These are phyloP conservation scores for Tromatobia lineatoria DNA, from an alignment of 2,888 invertebrate species.

Conservation along the genomic window DNA sequence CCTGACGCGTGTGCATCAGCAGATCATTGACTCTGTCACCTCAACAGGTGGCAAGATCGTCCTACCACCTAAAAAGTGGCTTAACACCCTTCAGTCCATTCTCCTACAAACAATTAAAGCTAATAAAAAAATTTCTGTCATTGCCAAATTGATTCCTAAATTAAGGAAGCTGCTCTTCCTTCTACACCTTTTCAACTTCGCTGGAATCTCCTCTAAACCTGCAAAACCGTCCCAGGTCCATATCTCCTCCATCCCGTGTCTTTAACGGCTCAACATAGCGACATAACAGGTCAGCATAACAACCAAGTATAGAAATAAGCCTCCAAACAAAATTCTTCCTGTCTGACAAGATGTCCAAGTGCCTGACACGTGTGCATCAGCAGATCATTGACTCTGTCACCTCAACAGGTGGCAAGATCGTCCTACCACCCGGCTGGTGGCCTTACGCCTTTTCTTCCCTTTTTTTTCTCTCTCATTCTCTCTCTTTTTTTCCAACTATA, in stretches of 20 bases:
- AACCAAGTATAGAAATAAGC: conserved; percentile 53
- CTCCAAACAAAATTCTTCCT: conserved; percentile 46
- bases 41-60: conserved; percentile 56
- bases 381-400: conserved; percentile 62
- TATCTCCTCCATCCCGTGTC: conserved; percentile 20
- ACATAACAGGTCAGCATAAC: conserved; percentile 51
- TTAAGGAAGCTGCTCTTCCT: no score
- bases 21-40: conserved; percentile 60
- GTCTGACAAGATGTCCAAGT: conserved; percentile 51
- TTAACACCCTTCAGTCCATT: conserved; percentile 17
- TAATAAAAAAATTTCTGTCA: no score
- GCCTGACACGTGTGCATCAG: conserved; percentile 18
- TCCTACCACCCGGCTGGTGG: conserved; percentile 45
- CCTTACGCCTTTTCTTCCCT: conserved; percentile 29
- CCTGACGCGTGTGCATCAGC: no score
- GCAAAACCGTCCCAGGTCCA: background rate
- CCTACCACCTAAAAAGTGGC: conserved; percentile 42
- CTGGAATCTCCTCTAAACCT: background rate
- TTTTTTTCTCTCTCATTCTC: background rate
- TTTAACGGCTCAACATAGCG: conserved; percentile 44
- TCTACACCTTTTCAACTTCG: background rate
- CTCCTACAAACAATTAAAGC: background rate
- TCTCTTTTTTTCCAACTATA: conserved; percentile 13
- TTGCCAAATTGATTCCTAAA: no score
- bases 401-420: conserved; percentile 58